phyloP scores from a whole-genome alignment of 1,140 invertebrate genomes.

The Camponotus pennsylvanicus region DNA sequence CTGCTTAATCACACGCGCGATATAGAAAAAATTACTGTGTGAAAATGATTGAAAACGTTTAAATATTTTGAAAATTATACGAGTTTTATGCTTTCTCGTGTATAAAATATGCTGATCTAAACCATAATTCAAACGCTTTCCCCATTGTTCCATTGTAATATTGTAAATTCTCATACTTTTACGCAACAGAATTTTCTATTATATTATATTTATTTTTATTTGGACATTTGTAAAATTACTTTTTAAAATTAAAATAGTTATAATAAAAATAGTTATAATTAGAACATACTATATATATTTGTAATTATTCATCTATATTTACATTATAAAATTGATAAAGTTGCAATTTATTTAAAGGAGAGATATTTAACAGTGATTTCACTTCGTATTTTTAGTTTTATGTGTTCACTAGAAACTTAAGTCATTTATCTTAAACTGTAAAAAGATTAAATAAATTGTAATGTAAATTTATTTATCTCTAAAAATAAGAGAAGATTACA shows the following conservation, averaged over 20 bases:
- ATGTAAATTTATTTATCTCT: too few species aligned
- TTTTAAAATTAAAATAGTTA: too few species aligned
- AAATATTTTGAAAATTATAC: neutral
- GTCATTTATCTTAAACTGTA: too few species aligned
- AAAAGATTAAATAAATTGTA: too few species aligned
- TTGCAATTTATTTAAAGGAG: neutral
- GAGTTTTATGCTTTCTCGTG: neutral
- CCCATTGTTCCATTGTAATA: neutral
- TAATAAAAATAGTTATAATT: too few species aligned
- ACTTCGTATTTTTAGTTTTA: neutral
- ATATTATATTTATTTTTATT: too few species aligned
- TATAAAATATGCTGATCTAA: neutral
- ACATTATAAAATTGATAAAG: neutral
- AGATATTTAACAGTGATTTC: neutral
- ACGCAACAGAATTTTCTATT: too few species aligned
- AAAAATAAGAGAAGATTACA: too few species aligned
- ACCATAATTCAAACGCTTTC: neutral
- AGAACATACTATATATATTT: too few species aligned
- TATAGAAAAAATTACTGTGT: neutral
- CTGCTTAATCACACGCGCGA: neutral
- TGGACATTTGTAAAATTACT: too few species aligned
- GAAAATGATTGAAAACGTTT: neutral
- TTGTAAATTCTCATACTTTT: neutral
- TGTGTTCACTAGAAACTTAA: too few species aligned
- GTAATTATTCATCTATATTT: neutral